Conservation (phyloP, 2,888 invertebrate genomes). For the Lasioglossum morio region DNA sequence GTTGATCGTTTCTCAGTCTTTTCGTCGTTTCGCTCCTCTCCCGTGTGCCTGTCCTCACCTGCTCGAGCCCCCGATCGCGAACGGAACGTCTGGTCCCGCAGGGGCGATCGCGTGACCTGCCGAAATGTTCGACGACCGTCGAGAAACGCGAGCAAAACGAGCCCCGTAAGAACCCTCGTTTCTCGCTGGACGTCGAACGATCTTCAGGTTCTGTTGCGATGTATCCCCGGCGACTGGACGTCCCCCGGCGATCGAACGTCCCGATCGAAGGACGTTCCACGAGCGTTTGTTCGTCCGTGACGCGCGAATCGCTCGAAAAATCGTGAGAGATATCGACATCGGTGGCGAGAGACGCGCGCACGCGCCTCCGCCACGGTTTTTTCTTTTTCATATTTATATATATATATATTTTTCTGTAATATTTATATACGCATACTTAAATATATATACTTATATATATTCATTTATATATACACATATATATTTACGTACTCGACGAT, state of each 20-base stretch:
- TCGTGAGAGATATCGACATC: constrained; percentile 59
- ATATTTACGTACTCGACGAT: constrained; percentile 65
- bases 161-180: neutral
- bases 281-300: neutral
- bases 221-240: constrained; percentile 8
- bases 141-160: neutral
- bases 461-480: constrained; percentile 51
- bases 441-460: constrained; percentile 56
- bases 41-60: constrained; percentile 34
- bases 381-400: constrained; percentile 6
- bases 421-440: constrained; percentile 47
- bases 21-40: constrained; percentile 32
- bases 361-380: neutral
- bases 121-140: constrained; percentile 28
- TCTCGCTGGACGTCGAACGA: constrained; percentile 13
- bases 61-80: constrained; percentile 26
- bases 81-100: constrained; percentile 33
- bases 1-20: constrained; percentile 72
- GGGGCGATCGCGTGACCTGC: constrained; percentile 44
- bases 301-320: constrained; percentile 25
- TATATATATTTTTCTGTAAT: constrained; percentile 53
- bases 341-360: constrained; percentile 1
- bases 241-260: neutral
- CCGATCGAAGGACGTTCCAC: constrained; percentile 23
- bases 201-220: neutral